Base-by-base conservation (phyloP, 2,113 vertebrate species). In the Eretmochelys imbricata region DNA sequence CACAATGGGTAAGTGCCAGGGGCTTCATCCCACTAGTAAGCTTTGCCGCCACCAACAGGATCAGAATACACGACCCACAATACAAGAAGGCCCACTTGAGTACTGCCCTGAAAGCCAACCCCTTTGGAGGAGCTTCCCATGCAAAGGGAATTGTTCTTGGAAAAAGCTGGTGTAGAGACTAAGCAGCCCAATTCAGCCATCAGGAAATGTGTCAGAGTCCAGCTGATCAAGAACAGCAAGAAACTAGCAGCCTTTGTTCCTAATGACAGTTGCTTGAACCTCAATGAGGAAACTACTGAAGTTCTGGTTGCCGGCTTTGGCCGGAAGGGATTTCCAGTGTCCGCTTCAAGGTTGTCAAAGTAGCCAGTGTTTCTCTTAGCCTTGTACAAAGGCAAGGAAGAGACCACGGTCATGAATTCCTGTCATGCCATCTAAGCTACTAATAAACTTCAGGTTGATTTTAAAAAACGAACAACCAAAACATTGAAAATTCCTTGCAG, bases 71-170 rank as follows among this genome's bases (percentile, higher is more conserved):
- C 9, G 99, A 99, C 92, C 99, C 99, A 89, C 99, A 99, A 90
- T 99, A 99, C 97, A 99, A 99, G 98, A 99, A 99, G 96, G 99
- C 99, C 35, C 99, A 99, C 20, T 59, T 99, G 98, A 99, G 99
- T 6, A 54, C 53, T 54, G 19, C 99, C 55, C 97, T 99, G 91
- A 99, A 99, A 98, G 99, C 99, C 81, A 99, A 99, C 96, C 99
- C 99, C 16, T 99, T 99, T 80, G 99, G 99, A 82, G 99, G 99
- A 49, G 99, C 99, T 42, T 99, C 99, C 46, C 99, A 99, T 53
- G 99, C 99, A 8, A 99, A 99, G 92, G 99, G 99, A 25, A 99
- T 99, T 16, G 99, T 99, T 35, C 98, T 99, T 48, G 99, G 99
- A 99, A 97, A 99, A 99, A 99, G 99, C 42, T 48, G 99, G 99